Evolutionary conservation across 30 jellyfish, hydroid and myxozoan species (phyloP).

Genomic region (Hydractinia symbiolongicarpus): DNA sequence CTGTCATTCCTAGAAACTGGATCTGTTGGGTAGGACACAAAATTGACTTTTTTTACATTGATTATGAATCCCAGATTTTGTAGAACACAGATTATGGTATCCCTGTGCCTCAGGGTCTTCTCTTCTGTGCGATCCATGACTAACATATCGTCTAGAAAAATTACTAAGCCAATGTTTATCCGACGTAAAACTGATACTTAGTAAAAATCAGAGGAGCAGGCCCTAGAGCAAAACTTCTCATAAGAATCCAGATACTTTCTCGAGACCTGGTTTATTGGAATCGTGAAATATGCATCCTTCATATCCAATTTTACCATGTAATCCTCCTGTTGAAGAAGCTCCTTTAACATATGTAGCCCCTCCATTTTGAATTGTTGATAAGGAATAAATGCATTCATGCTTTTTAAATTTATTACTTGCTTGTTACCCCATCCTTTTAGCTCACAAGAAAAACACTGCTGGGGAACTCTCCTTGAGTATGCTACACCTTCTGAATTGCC

Average conservation of each 20-base stretch:
- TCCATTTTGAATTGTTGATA: no score
- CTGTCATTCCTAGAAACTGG: not conserved
- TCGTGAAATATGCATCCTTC: conserved; percentile 15
- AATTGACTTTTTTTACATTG: not conserved
- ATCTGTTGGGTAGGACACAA: not conserved
- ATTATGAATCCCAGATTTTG: no score
- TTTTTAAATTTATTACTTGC: not conserved
- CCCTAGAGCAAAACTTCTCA: conserved; percentile 25
- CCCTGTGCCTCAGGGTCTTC: not conserved
- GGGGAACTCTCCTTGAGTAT: not conserved
- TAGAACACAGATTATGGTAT: not conserved
- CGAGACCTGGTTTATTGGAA: conserved; percentile 8
- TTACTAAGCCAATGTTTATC: conserved; percentile 6
- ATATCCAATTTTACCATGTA: conserved; percentile 19
- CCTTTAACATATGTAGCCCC: no score
- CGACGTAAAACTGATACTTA: conserved; percentile 13
- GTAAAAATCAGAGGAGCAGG: conserved; percentile 20
- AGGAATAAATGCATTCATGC: no score
- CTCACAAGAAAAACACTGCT: not conserved
- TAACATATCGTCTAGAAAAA: conserved; percentile 15
- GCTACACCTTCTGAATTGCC: not conserved
- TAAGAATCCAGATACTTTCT: conserved; percentile 13
- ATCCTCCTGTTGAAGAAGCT: conserved; percentile 36
- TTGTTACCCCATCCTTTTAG: not conserved
- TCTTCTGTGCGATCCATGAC: not conserved